Conservation (phyloP, 2,888 invertebrate genomes). For the Calliopum simillimum region DNA sequence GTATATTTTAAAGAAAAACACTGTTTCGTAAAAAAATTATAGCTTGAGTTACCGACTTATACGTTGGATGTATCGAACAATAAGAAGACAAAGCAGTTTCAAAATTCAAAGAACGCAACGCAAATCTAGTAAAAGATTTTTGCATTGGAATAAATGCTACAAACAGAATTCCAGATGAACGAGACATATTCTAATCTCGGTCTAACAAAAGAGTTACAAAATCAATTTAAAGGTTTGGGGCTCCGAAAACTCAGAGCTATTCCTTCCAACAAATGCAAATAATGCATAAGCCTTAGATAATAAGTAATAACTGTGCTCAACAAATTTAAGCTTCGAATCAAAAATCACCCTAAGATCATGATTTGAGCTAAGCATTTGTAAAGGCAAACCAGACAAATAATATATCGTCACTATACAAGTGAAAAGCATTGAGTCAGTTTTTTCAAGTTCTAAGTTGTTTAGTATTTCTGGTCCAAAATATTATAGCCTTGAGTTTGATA, state of each 20-base stretch:
- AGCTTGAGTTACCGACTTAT: no score
- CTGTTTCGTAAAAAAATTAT: no score
- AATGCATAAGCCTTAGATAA: neutral
- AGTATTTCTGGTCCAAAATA: no score
- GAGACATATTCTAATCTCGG: neutral
- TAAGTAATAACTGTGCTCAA: neutral
- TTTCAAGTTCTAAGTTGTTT: no score
- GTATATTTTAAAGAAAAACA: no score
- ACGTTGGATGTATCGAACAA: no score
- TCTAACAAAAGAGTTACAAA: neutral
- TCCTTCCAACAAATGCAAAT: neutral
- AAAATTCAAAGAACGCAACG: no score
- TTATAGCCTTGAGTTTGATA: no score
- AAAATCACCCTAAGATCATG: slow-evolving; percentile 1
- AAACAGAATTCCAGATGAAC: neutral
- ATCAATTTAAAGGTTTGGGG: neutral
- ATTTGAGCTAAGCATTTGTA: neutral
- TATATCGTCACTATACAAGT: no score
- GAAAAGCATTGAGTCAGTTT: no score
- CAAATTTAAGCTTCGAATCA: neutral
- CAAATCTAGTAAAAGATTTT: neutral
- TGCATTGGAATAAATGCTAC: neutral
- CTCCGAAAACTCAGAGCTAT: no score
- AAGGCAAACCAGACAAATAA: neutral
- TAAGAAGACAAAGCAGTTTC: no score